These are phyloP conservation scores for Oreohelix idahoensis DNA, from an alignment of 1,140 invertebrate species.

Conservation along the genomic window DNA sequence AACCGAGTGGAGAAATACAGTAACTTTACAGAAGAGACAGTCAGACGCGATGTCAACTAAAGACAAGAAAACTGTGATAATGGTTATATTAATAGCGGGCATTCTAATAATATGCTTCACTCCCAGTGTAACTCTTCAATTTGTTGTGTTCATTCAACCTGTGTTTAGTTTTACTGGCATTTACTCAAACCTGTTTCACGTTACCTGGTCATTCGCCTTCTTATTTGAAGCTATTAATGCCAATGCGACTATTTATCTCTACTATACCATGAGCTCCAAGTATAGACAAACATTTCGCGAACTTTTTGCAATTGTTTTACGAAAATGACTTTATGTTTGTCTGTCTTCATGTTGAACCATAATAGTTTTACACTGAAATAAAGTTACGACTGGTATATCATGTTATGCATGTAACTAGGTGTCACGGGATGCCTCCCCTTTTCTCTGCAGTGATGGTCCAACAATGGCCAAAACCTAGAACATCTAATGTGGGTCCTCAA, in stretches of 20 bases:
- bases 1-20: neutral
- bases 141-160: neutral
- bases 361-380: no score
- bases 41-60: neutral
- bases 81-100: neutral
- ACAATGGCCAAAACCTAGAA: no score
- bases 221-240: conserved; percentile 2
- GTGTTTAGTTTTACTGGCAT: neutral
- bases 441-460: no score
- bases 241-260: neutral
- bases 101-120: neutral
- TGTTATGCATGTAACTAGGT: no score
- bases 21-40: neutral
- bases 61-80: neutral
- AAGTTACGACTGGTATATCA: no score
- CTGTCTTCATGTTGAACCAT: no score
- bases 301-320: no score
- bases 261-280: conserved; percentile 18
- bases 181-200: neutral
- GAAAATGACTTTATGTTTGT: no score
- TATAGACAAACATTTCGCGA: conserved; percentile 9
- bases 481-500: no score
- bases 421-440: no score
- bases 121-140: neutral
- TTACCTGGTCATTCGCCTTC: conserved; percentile 12